Conservation (phyloP, 2,797 vertebrate genomes). For the Pangasius larnaudii region DNA sequence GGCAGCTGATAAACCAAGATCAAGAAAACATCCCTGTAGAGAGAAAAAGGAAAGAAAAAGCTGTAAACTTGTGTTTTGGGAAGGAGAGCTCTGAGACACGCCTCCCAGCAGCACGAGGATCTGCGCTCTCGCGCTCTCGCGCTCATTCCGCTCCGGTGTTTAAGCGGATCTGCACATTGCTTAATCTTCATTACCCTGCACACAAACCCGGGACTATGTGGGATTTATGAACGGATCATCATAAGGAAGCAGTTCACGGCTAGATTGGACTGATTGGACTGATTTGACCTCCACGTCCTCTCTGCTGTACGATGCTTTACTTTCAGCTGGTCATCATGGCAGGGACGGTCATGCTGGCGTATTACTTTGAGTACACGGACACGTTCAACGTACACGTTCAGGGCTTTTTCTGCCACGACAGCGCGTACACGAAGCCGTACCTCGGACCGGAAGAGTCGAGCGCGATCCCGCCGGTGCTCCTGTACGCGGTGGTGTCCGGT, state of each 20-base stretch:
- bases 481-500: conserved; percentile 86
- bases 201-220: conserved; percentile 20
- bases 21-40: too few species aligned
- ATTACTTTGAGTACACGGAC: conserved; percentile 93
- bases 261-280: not conserved
- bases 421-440: conserved; percentile 84
- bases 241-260: not conserved
- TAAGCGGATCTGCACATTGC: not conserved
- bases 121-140: conserved; percentile 8
- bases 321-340: conserved; percentile 90
- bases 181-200: conserved; percentile 27
- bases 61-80: not conserved
- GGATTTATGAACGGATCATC: not conserved
- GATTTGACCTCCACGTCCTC: conserved; percentile 18
- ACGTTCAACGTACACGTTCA: conserved; percentile 88
- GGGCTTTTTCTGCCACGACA: conserved; percentile 90
- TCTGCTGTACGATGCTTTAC: conserved; percentile 73
- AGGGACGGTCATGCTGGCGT: conserved; percentile 88
- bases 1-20: not conserved
- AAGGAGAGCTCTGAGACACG: conserved; percentile 29
- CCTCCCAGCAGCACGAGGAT: conserved; percentile 34
- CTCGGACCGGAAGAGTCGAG: conserved; percentile 88
- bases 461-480: conserved; percentile 83
- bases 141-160: conserved; percentile 16
- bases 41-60: not conserved